Conservation (phyloP, 2,797 vertebrate genomes). For the Sciurus carolinensis region DNA sequence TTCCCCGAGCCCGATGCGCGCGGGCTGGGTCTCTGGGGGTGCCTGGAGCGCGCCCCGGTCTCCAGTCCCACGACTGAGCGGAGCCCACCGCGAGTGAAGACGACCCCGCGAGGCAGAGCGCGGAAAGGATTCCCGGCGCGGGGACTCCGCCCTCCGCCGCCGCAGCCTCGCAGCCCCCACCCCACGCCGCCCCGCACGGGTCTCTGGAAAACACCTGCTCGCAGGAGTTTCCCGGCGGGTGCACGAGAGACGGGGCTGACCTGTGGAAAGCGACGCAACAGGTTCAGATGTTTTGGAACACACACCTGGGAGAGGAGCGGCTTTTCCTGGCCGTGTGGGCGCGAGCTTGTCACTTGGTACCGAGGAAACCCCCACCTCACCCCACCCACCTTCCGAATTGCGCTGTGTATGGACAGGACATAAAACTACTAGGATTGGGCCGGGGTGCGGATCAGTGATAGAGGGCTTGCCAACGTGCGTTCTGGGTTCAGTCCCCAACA, state of each 20-base stretch:
- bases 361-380: background rate
- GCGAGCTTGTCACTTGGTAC: background rate
- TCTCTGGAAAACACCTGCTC: background rate
- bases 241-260: background rate
- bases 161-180: background rate
- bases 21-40: no score
- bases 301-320: conserved; percentile 18
- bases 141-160: background rate
- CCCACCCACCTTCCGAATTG: background rate
- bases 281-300: conserved; percentile 32
- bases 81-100: fast-evolving
- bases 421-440: background rate
- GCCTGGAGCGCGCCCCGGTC: background rate
- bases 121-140: background rate
- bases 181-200: background rate
- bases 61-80: fast-evolving
- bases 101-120: background rate
- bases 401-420: background rate
- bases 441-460: background rate
- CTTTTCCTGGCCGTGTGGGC: background rate
- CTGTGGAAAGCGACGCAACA: background rate
- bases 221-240: background rate
- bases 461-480: background rate
- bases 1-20: background rate
- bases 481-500: background rate